Conservation (phyloP, 2,113 vertebrate genomes). For the Peromyscus polionotus region DNA sequence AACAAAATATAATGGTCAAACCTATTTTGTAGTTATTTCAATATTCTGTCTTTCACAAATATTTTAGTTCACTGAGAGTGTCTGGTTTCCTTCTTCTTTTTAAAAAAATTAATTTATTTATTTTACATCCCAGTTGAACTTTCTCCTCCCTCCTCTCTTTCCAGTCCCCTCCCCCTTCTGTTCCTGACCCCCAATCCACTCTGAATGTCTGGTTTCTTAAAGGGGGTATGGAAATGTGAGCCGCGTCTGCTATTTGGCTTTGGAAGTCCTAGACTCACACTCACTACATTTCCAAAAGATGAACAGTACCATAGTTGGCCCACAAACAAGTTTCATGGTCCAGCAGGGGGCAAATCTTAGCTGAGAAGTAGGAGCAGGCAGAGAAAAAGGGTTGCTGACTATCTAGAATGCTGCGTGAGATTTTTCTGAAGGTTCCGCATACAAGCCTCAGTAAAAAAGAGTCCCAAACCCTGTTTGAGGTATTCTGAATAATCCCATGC, state of each 20-base stretch:
- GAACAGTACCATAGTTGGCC: not conserved
- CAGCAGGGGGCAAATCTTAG: not conserved
- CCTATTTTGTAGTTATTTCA: not conserved
- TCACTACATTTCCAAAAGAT: not conserved
- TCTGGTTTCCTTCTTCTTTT: not conserved
- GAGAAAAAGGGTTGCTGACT: not conserved
- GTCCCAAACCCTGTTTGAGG: not conserved
- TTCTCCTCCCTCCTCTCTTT: not conserved
- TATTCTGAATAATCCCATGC: not conserved
- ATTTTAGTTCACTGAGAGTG: not conserved
- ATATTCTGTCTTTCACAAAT: not conserved
- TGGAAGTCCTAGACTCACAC: not conserved
- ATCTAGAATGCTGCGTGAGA: not conserved
- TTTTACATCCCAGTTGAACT: no score
- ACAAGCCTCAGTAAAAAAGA: not conserved
- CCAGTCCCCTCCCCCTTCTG: no score
- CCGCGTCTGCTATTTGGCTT: not conserved
- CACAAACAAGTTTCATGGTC: not conserved
- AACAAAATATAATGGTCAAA: not conserved
- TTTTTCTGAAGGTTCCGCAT: not conserved
- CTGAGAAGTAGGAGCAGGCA: not conserved
- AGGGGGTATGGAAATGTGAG: not conserved
- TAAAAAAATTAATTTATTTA: no score
- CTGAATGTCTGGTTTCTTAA: not conserved
- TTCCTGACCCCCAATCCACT: no score